Conservation (phyloP, 92 coral and sea anemone genomes). For the Heteractis magnifica region DNA sequence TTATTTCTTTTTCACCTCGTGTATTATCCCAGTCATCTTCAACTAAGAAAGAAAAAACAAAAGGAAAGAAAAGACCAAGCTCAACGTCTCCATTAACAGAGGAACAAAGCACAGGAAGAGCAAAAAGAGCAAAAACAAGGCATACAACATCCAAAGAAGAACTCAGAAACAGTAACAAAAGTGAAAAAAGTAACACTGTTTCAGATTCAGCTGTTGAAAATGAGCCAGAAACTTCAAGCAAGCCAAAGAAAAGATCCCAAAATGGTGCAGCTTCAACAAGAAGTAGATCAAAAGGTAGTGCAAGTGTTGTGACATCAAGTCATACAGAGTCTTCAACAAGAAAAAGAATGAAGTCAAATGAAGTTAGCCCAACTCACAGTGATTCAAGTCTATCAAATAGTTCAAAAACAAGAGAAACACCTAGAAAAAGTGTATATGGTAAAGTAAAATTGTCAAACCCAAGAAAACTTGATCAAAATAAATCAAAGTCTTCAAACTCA, state of each 20-base stretch:
- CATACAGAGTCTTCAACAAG: background rate
- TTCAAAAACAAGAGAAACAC: background rate
- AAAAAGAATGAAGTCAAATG: background rate
- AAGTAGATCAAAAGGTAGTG: slow-evolving; percentile 3
- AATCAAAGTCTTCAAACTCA: background rate
- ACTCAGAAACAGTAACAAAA: background rate
- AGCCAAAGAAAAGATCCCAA: background rate
- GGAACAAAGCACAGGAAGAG: background rate
- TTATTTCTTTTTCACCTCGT: background rate
- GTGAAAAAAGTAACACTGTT: background rate
- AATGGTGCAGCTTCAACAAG: background rate
- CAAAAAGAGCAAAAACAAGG: background rate
- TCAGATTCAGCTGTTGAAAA: slow-evolving; percentile 1
- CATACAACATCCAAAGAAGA: background rate
- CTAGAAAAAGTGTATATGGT: no score
- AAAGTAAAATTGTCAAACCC: no score
- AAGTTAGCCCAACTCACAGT: background rate
- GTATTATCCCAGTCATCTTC: background rate
- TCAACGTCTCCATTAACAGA: background rate
- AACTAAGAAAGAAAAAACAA: background rate
- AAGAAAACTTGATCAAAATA: background rate
- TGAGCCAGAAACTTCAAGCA: slow-evolving; percentile 1
- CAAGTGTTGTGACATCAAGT: background rate
- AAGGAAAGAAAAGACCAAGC: slow-evolving; percentile 10
- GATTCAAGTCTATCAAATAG: background rate